Conservation (phyloP, 2,113 vertebrate species). For the Hepsetus odoe region DNA sequence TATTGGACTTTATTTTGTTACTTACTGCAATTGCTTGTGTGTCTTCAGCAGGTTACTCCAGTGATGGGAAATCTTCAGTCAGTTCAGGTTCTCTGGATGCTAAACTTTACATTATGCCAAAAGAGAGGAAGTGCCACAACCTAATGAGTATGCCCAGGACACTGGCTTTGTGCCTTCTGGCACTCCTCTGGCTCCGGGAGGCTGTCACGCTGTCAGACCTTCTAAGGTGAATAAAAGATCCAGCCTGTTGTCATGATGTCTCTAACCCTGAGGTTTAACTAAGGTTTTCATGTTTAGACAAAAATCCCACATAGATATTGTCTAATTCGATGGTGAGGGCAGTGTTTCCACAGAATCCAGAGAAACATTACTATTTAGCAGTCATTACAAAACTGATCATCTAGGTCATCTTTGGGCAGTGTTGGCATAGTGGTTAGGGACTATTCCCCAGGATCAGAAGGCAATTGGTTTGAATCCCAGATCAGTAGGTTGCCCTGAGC, state of each 20-base stretch:
- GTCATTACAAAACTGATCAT: no score
- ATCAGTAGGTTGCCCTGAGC: no score
- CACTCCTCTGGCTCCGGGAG: conserved; percentile 59
- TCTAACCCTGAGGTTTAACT: no score
- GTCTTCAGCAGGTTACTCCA: conserved; percentile 31
- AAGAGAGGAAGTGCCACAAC: not conserved
- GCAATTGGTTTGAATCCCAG: no score
- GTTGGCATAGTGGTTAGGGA: no score
- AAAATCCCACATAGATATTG: no score
- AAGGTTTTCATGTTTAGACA: no score
- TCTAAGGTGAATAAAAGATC: conserved; percentile 52
- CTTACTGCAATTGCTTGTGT: not conserved
- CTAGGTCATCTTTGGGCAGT: no score
- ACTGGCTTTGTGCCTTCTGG: conserved; percentile 56
- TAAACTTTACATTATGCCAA: not conserved
- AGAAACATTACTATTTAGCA: no score
- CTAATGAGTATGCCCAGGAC: conserved; percentile 62
- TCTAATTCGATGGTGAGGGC: no score
- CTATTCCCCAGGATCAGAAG: no score
- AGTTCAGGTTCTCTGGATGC: conserved; percentile 50
- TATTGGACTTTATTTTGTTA: not conserved
- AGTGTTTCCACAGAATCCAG: no score
- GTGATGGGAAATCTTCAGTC: conserved; percentile 8
- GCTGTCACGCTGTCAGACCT: conserved; percentile 59
- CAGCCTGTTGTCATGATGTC: not conserved